Evolutionary conservation across 2,888 invertebrate species (phyloP).

Genomic region (Cerceris rybyensis): DNA sequence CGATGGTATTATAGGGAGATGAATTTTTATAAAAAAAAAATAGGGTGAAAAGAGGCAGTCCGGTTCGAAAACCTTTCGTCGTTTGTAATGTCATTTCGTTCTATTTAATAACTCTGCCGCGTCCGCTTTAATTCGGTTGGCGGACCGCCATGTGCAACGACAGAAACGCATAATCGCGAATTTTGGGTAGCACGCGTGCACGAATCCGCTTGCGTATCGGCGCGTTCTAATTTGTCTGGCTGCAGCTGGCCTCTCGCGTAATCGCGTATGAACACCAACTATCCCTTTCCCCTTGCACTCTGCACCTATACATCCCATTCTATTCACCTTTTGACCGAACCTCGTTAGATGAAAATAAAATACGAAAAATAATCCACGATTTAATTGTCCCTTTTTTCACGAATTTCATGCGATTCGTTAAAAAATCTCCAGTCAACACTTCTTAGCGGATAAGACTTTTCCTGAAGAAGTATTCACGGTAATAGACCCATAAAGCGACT

Average conservation of each 20-base stretch:
- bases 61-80: not conserved
- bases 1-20: not conserved
- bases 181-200: constrained; percentile 40
- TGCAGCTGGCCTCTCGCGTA: constrained; percentile 62
- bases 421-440: no score
- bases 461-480: no score
- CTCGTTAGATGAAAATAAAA: no score
- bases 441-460: no score
- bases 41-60: not conserved
- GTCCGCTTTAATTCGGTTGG: constrained; percentile 16
- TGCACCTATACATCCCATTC: not conserved
- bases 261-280: constrained; percentile 67
- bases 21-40: not conserved
- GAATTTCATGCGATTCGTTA: no score
- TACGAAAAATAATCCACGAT: no score
- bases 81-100: not conserved
- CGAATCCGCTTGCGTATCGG: constrained; percentile 41
- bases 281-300: not conserved
- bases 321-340: not conserved
- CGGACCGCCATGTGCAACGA: constrained; percentile 21
- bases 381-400: no score
- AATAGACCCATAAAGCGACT: no score
- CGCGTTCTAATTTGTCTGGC: constrained; percentile 59
- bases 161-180: constrained; percentile 42
- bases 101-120: constrained; percentile 27